Evolutionary conservation across 2,888 invertebrate genomes (phyloP), one percentile per base, ranked within the genome.

Genomic region (Cacoxenus indagator): DNA sequence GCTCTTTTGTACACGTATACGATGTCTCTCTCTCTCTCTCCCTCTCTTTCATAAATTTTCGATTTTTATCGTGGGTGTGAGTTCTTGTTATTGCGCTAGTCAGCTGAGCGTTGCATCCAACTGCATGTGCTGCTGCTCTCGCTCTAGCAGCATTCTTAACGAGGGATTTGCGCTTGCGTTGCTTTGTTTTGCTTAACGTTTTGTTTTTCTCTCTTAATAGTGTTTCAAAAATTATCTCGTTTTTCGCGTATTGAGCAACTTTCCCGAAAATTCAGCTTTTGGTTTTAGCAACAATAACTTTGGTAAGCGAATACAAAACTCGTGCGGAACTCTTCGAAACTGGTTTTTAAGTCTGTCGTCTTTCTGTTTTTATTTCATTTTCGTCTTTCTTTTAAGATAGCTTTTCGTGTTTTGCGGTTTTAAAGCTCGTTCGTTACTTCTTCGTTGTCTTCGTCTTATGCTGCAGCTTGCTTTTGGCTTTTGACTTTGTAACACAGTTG

Each of bases 401-500:
- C 51, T 64, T 65, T 29, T 64, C 51, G 67, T 67, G 54, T 55
- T 46, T 67, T 70, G 78, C 81, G 78, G 75, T 73, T 75, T 81
- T 84, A 73, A 73, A 82, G 84, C 79, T 80, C 81, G 75, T 55
- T 59, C 57, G 45, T 57, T 59, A 51, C 57, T 27, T 67, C 31
- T 59, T 66, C 55, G 37, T 62, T 43, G 59, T 48, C 61, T 22
- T 22, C 27, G 14, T 48, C 57, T 48, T 4, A 14, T 31, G n/a
- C n/a, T 55, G 31, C 59, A 67, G 64, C 48, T 48, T 68, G 64
- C 65, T 14, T 48, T 48, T 48, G 43, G 43, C 73, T 77, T 82
- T 81, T 80, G 80, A 80, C 84, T 80, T 84, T 80, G 80, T 80
- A 80, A 80, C 80, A 80, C 79, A 80, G 72, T 81, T 80, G 71